Conservation (phyloP, 2,888 invertebrate genomes). For the Cheilosia vulpina region DNA sequence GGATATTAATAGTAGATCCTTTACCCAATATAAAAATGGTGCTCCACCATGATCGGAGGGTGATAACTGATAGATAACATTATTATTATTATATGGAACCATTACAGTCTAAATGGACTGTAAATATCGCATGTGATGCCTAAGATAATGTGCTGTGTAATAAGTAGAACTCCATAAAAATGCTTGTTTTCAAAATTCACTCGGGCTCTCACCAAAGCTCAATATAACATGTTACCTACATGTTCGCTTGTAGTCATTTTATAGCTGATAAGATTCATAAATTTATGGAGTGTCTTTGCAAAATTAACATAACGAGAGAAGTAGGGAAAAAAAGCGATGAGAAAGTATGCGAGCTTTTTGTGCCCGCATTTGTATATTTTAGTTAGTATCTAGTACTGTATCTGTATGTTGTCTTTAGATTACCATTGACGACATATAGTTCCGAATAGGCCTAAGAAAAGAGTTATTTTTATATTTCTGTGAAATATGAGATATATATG, state of each 20-base stretch:
- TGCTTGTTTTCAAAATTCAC: slow-evolving; percentile 52
- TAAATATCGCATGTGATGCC: slow-evolving; percentile 46
- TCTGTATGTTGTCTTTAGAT: no score
- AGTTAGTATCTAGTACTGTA: no score
- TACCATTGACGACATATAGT: no score
- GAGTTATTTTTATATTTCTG: slow-evolving; percentile 52
- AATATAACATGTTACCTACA: slow-evolving; percentile 25
- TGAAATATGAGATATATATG: slow-evolving; percentile 47
- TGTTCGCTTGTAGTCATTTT: slow-evolving; percentile 54
- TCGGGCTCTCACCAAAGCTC: slow-evolving; percentile 11
- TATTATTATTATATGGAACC: no score
- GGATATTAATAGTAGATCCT: slow-evolving; percentile 6
- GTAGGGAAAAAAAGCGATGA: slow-evolving; percentile 32
- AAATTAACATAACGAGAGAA: slow-evolving; percentile 40
- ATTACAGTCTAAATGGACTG: slow-evolving; percentile 57
- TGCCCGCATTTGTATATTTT: neutral
- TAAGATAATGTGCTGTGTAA: slow-evolving; percentile 37
- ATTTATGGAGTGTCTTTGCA: slow-evolving; percentile 66
- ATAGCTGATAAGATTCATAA: slow-evolving; percentile 66
- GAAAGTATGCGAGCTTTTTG: slow-evolving; percentile 18
- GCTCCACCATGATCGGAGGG: slow-evolving; percentile 12
- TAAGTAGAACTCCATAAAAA: slow-evolving; percentile 44
- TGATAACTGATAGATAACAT: slow-evolving; percentile 23
- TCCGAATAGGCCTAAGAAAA: slow-evolving; percentile 20
- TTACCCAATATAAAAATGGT: neutral